These are phyloP conservation scores for Semicossyphus pulcher DNA, from an alignment of 2,113 vertebrate genomes.

Conservation along the genomic window DNA sequence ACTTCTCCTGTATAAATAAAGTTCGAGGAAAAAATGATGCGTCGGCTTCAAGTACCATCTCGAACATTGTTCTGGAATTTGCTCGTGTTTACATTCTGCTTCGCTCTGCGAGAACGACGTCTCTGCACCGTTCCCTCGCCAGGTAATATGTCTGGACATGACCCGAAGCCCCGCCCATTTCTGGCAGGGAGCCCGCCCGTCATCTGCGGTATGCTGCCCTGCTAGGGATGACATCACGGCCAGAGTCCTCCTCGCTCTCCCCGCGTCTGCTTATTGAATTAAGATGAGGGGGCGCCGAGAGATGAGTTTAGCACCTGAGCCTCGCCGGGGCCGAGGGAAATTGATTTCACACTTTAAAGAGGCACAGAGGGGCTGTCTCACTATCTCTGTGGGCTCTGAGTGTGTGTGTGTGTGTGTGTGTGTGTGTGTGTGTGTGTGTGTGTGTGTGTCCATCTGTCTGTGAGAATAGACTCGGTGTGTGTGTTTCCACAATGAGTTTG, in stretches of 20 bases:
- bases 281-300: constrained; percentile 79
- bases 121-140: constrained; percentile 46
- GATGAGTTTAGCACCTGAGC: constrained; percentile 82
- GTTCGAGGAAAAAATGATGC: constrained; percentile 33
- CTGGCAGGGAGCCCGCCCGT: constrained; percentile 45
- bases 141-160: constrained; percentile 79
- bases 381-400: constrained; percentile 37
- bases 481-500: constrained; percentile 36
- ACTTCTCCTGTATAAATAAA: constrained; percentile 49
- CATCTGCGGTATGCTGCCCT: constrained; percentile 68
- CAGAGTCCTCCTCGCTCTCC: constrained; percentile 58
- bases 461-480: constrained; percentile 34
- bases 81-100: constrained; percentile 65
- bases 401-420: constrained; percentile 40
- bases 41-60: constrained; percentile 41
- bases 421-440: constrained; percentile 39
- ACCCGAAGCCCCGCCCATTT: constrained; percentile 56
- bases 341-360: constrained; percentile 81
- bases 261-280: constrained; percentile 79
- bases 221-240: constrained; percentile 78
- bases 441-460: constrained; percentile 32
- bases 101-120: constrained; percentile 17
- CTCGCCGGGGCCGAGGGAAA: constrained; percentile 63
- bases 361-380: constrained; percentile 53
- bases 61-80: constrained; percentile 64